Evolutionary conservation across 2,113 vertebrate genomes (phyloP).

Genomic region (Dendrocopos noguchii): DNA sequence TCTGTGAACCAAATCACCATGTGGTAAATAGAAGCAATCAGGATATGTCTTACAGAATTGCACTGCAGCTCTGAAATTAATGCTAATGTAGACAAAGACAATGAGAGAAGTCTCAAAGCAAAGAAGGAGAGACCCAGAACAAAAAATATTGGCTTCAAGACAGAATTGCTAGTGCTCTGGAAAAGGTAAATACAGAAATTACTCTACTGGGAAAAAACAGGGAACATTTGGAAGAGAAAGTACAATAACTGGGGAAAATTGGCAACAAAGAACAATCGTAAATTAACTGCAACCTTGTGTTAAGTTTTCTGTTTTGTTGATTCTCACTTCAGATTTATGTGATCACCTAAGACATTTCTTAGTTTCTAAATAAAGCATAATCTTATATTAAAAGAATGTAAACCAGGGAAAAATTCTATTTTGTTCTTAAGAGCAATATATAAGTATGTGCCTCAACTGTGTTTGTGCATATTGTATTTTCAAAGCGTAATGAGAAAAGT

Average conservation of each 20-base stretch:
- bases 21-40: not conserved
- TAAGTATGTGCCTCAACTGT: not conserved
- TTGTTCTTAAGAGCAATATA: not conserved
- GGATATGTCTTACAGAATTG: not conserved
- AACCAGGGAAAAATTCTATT: not conserved
- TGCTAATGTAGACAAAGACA: not conserved
- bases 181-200: not conserved
- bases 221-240: slow-evolving; percentile 51
- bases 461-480: not conserved
- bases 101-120: not conserved
- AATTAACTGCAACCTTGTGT: slow-evolving; percentile 20
- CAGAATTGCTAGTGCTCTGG: slow-evolving; percentile 30
- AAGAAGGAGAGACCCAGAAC: not conserved
- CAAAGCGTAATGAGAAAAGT: not conserved
- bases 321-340: slow-evolving; percentile 2
- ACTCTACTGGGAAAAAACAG: not conserved
- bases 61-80: not conserved
- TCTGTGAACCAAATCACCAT: not conserved
- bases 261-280: not conserved
- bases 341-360: not conserved
- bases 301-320: slow-evolving; percentile 19
- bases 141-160: not conserved
- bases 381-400: not conserved
- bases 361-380: not conserved
- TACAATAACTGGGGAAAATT: slow-evolving; percentile 30